Conservation (phyloP, 2,797 vertebrate genomes). For the Liasis olivaceus region DNA sequence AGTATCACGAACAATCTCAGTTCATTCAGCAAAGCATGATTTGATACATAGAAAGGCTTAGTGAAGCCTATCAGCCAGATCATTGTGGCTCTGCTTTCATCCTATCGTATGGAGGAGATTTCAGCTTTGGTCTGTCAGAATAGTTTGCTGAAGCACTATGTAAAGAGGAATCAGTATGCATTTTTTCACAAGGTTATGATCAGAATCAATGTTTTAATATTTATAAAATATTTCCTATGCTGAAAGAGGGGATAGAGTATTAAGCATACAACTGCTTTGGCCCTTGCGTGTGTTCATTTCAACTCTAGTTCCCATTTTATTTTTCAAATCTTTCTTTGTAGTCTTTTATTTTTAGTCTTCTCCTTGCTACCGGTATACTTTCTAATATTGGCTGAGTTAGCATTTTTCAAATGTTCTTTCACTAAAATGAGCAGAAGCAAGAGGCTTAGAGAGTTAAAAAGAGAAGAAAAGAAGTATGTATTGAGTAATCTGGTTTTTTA, state of each 20-base stretch:
- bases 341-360: neutral
- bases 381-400: neutral
- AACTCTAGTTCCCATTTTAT: neutral
- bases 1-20: neutral
- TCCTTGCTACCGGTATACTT: neutral
- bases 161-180: neutral
- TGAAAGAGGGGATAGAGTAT: neutral
- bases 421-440: neutral
- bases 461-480: neutral
- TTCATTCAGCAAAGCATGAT: neutral
- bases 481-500: neutral
- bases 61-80: no score
- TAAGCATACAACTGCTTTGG: neutral
- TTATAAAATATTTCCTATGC: neutral
- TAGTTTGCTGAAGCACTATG: neutral
- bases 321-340: neutral
- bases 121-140: neutral
- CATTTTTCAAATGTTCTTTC: neutral
- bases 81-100: neutral
- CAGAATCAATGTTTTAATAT: neutral
- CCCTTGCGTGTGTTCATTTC: neutral
- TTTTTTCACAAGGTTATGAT: neutral
- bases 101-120: neutral
- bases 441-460: neutral
- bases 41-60: no score